Conservation (phyloP, 2,888 invertebrate species). For the Sturmia bella region DNA sequence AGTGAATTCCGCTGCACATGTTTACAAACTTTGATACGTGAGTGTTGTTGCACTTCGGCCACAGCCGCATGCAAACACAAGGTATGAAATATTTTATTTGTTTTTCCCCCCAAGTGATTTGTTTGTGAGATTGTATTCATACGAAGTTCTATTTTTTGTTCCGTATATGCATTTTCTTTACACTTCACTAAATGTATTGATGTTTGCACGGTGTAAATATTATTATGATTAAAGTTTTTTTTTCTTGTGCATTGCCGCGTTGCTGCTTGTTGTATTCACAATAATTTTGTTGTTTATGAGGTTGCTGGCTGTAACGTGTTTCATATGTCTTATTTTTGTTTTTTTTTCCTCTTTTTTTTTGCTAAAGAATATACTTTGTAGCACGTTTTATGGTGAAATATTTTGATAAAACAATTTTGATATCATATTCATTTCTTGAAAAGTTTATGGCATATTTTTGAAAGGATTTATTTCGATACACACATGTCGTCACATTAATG, state of each 20-base stretch:
- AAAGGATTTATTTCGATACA: neutral
- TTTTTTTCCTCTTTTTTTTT: neutral
- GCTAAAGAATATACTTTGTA: conserved; percentile 49
- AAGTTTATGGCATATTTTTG: conserved; percentile 26
- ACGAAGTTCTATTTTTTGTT: neutral
- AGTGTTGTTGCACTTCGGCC: conserved; percentile 33
- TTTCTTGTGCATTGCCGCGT: conserved; percentile 11
- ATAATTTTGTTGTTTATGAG: conserved; percentile 40
- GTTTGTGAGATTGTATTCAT: conserved; percentile 37
- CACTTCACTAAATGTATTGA: conserved; percentile 67
- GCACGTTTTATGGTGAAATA: conserved; percentile 54
- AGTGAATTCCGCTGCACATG: conserved; percentile 31
- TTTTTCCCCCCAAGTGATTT: conserved; percentile 46
- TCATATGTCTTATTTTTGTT: conserved; percentile 25
- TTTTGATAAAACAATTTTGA: conserved; percentile 42
- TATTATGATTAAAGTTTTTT: too few species aligned
- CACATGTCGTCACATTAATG: conserved; percentile 12
- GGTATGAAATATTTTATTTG: conserved; percentile 55
- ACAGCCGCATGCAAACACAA: conserved; percentile 63
- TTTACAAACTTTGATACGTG: neutral
- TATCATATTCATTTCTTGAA: conserved; percentile 10
- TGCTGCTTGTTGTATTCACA: conserved; percentile 26
- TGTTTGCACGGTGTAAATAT: conserved; percentile 63
- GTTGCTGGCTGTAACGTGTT: conserved; percentile 19
- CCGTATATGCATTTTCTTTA: conserved; percentile 49